phyloP scores from a whole-genome alignment of 2,888 invertebrate genomes.

The Dynastes hyllus region DNA sequence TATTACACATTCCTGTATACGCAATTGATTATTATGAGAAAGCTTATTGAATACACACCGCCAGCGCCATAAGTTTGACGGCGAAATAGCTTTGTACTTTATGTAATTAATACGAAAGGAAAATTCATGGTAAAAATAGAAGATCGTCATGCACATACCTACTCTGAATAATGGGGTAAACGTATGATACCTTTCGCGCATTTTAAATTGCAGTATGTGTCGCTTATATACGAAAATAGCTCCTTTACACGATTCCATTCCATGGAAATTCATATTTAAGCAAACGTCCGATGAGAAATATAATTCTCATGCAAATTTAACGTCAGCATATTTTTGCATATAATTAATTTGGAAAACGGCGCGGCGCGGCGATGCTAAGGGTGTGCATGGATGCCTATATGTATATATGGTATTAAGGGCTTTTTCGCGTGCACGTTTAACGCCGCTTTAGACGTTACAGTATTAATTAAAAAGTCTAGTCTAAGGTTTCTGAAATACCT shows the following conservation, averaged over 20 bases:
- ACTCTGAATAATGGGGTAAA: not conserved
- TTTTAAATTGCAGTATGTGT: conserved; percentile 36
- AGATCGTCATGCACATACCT: not conserved
- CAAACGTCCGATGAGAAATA: conserved; percentile 21
- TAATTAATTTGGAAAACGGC: conserved; percentile 38
- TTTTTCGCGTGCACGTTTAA: conserved; percentile 17
- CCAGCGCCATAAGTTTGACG: not conserved
- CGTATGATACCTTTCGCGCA: conserved; percentile 10
- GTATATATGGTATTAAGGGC: conserved; percentile 20
- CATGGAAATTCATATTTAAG: conserved; percentile 42
- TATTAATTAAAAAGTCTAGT: conserved; percentile 30
- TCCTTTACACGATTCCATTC: conserved; percentile 25
- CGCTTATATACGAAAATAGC: conserved; percentile 13
- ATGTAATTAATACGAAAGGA: conserved; percentile 4
- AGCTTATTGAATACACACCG: no score
- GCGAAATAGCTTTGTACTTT: not conserved
- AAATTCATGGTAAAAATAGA: conserved; percentile 1
- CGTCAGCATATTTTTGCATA: conserved; percentile 46
- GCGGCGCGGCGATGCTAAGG: not conserved
- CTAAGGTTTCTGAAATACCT: not conserved
- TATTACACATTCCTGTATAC: no score
- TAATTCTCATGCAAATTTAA: conserved; percentile 50
- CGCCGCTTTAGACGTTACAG: conserved; percentile 21
- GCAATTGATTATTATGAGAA: no score
- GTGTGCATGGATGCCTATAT: not conserved